These are phyloP conservation scores for Oligia latruncula DNA, from an alignment of 2,888 invertebrate species.

Conservation along the genomic window DNA sequence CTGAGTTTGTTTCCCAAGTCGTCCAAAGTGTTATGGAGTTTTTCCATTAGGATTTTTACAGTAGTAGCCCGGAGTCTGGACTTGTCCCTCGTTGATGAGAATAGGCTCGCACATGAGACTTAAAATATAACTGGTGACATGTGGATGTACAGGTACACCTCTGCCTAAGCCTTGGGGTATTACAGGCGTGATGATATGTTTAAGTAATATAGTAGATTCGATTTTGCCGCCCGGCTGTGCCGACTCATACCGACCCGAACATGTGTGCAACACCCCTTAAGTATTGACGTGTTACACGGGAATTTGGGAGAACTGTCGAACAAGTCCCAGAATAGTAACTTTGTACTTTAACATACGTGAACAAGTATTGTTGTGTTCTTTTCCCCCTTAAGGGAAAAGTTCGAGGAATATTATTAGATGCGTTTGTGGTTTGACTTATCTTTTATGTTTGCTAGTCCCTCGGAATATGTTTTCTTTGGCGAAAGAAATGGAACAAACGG, in stretches of 20 bases:
- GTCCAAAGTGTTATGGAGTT: too few species aligned
- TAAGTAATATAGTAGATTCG: not conserved
- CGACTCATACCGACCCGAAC: not conserved
- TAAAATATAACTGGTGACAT: too few species aligned
- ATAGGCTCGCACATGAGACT: too few species aligned
- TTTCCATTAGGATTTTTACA: too few species aligned
- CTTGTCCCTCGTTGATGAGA: too few species aligned
- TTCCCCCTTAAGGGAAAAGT: constrained; percentile 10
- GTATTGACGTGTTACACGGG: constrained; percentile 30
- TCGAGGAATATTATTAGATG: constrained; percentile 41
- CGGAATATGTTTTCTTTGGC: constrained; percentile 21
- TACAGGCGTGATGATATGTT: not conserved
- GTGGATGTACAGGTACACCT: not conserved
- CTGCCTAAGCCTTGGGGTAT: not conserved
- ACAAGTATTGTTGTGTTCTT: constrained; percentile 49
- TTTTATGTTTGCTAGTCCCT: constrained; percentile 19
- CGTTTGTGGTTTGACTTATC: constrained; percentile 37
- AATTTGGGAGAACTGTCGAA: constrained; percentile 42
- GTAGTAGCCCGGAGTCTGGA: too few species aligned
- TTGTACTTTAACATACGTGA: constrained; percentile 34
- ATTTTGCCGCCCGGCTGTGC: not conserved
- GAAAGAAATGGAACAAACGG: constrained; percentile 16
- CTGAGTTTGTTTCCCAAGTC: too few species aligned
- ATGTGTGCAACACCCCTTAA: not conserved
- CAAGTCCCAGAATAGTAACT: constrained; percentile 47